A percentile compares a stretch with the other conserved stretches of the same genome.
These are phyloP conservation scores for Ctenodactylus gundi DNA, from an alignment of 2,113 vertebrate species.

Conservation along the genomic window DNA sequence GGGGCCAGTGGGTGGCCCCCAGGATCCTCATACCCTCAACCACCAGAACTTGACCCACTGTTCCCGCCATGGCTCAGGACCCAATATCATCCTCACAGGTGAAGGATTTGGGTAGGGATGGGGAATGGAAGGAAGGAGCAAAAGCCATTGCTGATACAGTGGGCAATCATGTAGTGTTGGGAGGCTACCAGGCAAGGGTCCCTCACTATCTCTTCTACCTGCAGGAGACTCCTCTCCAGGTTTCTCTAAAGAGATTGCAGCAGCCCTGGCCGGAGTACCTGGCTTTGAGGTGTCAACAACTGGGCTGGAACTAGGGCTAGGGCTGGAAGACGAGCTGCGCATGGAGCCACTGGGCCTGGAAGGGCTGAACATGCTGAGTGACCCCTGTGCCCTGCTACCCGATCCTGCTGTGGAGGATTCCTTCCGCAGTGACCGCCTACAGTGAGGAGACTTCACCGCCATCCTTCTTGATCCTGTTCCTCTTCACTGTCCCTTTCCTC, in stretches of 20 bases:
- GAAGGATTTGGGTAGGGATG: not conserved
- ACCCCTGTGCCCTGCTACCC: slow-evolving; percentile 92
- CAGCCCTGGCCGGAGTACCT: slow-evolving; percentile 90
- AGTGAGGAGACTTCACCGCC: slow-evolving; percentile 82
- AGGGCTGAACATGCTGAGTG: slow-evolving; percentile 89
- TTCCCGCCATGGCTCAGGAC: slow-evolving; percentile 85
- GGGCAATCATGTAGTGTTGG: not conserved
- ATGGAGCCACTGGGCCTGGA: slow-evolving; percentile 92
- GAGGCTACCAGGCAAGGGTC: not conserved
- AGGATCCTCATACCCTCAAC: slow-evolving; percentile 85
- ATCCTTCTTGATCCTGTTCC: not conserved
- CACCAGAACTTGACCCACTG: slow-evolving; percentile 86
- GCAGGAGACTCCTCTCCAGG: slow-evolving; percentile 89
- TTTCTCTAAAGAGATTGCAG: slow-evolving; percentile 93
- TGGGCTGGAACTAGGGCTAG: slow-evolving; percentile 81
- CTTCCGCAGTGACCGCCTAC: slow-evolving; percentile 92
- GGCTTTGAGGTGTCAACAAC: slow-evolving; percentile 91
- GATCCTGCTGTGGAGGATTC: slow-evolving; percentile 94
- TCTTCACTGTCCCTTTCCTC: slow-evolving; percentile 33
- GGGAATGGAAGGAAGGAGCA: not conserved
- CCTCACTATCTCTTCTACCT: not conserved
- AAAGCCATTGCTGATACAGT: fast-evolving
- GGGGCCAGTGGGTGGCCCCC: slow-evolving; percentile 53
- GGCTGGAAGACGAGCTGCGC: slow-evolving; percentile 88
- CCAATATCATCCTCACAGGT: slow-evolving; percentile 93